Conservation (phyloP, 2,797 vertebrate genomes). For the Anolis apletophallus region DNA sequence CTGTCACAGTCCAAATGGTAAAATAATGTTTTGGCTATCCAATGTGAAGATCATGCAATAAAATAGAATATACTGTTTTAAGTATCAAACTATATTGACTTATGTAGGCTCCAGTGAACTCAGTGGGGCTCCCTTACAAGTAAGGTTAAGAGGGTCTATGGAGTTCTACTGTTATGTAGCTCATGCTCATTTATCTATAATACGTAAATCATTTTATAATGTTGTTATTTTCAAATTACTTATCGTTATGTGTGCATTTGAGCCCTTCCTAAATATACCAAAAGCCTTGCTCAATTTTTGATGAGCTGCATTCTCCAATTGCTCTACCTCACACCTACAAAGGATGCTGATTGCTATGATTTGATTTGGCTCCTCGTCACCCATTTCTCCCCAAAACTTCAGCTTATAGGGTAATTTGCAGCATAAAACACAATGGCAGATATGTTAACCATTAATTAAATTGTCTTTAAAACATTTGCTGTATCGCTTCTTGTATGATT, state of each 20-base stretch:
- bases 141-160: neutral
- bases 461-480: accelerated
- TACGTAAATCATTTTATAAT: neutral
- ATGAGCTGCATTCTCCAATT: neutral
- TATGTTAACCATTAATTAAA: neutral
- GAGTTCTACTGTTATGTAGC: neutral
- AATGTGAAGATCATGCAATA: neutral
- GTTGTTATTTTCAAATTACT: neutral
- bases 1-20: neutral
- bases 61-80: neutral
- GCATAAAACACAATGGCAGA: neutral
- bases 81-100: no score
- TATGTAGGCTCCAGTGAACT: no score
- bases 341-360: neutral
- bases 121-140: no score
- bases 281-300: neutral
- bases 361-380: neutral
- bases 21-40: neutral
- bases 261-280: neutral
- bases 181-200: neutral
- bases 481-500: accelerated
- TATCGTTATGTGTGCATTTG: neutral
- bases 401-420: neutral
- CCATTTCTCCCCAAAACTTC: neutral
- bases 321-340: neutral